A percentile compares a stretch with the other conserved stretches of the same genome.
phyloP scores from a whole-genome alignment of 2,797 vertebrate genomes.

The Intellagama lesueurii region DNA sequence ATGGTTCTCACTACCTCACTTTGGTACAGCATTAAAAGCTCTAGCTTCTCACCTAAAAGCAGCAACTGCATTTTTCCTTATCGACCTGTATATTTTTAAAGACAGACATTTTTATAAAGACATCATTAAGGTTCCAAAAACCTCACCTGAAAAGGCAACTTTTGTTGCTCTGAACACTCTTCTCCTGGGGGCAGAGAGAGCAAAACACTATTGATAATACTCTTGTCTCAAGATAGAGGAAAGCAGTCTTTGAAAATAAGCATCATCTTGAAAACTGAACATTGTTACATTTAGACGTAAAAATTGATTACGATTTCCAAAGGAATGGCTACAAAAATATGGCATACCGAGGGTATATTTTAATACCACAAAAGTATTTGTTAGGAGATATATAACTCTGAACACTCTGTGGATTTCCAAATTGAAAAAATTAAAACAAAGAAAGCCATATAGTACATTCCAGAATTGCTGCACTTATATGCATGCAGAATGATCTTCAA shows the following conservation, averaged over 20 bases:
- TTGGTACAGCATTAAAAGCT: background rate
- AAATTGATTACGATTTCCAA: background rate
- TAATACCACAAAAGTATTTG: background rate
- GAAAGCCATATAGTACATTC: background rate
- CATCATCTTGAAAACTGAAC: background rate
- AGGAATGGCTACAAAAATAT: background rate
- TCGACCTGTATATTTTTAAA: constrained; percentile 1
- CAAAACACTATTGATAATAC: background rate
- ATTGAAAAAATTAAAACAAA: background rate
- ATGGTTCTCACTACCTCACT: no score
- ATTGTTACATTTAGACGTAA: background rate
- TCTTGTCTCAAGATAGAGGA: background rate
- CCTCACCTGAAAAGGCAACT: background rate
- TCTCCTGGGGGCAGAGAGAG: background rate
- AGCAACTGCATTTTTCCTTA: no score
- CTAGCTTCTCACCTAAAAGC: background rate
- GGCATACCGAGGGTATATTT: background rate
- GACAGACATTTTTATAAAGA: background rate
- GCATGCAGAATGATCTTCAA: background rate
- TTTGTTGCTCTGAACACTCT: background rate
- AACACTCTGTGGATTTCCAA: background rate
- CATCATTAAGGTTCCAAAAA: background rate
- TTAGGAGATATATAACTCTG: background rate
- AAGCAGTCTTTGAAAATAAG: background rate
- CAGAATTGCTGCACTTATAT: background rate